Evolutionary conservation across 2,888 invertebrate species (phyloP).

Genomic region (Epirrita christyi): DNA sequence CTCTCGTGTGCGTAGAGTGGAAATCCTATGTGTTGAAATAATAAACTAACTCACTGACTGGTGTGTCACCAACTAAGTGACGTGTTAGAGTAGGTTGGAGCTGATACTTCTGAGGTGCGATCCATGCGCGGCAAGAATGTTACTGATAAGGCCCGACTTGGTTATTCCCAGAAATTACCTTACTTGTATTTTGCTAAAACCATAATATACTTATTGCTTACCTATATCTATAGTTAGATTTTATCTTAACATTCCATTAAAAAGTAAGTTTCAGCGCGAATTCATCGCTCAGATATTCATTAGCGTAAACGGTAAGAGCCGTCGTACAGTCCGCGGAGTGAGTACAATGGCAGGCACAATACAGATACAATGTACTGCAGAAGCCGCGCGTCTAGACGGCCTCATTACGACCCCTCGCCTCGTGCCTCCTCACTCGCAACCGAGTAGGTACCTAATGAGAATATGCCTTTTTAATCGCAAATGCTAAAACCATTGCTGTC

Average conservation of each 20-base stretch:
- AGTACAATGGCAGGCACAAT: constrained; percentile 56
- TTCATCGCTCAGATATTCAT: constrained; percentile 55
- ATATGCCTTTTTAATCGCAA: constrained; percentile 63
- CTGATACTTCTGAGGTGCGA: constrained; percentile 4
- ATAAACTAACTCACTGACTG: no score
- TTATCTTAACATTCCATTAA: not conserved
- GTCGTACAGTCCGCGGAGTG: constrained; percentile 44
- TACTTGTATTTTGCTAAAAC: no score
- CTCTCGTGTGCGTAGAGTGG: not conserved
- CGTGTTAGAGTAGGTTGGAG: no score
- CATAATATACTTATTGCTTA: no score
- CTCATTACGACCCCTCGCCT: constrained; percentile 59
- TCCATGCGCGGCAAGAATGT: constrained; percentile 11
- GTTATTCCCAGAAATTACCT: constrained; percentile 12
- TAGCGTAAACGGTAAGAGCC: constrained; percentile 53
- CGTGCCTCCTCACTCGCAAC: constrained; percentile 45
- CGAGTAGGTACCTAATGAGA: constrained; percentile 66
- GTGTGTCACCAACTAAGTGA: no score
- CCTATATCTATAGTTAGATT: no score
- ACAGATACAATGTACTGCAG: constrained; percentile 65
- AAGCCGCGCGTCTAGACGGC: constrained; percentile 73
- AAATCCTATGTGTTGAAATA: constrained; percentile 4
- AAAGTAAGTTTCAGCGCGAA: constrained; percentile 29
- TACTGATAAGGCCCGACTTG: constrained; percentile 5
- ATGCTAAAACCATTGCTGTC: constrained; percentile 23